phyloP scores from a whole-genome alignment of 2,113 vertebrate species.

The Daubentonia madagascariensis region DNA sequence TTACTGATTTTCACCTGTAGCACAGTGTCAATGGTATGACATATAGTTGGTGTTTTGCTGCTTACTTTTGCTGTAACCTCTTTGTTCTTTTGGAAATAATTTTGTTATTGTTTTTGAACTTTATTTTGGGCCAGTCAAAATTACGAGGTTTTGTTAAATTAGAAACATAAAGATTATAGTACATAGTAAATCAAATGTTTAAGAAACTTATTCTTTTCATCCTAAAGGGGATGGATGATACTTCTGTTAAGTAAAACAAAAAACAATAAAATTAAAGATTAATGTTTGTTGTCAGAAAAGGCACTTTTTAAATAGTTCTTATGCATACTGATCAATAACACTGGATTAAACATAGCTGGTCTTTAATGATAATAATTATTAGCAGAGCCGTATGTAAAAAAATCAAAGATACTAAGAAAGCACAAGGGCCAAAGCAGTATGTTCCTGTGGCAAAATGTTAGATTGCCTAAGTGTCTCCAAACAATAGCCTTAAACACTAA shows the following conservation, averaged over 20 bases:
- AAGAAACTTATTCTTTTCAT: neutral
- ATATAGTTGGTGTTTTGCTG: neutral
- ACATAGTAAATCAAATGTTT: neutral
- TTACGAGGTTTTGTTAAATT: neutral
- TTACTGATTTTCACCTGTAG: neutral
- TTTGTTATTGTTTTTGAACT: neutral
- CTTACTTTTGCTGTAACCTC: neutral
- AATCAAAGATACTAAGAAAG: neutral
- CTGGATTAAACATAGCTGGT: neutral
- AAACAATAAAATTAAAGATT: neutral
- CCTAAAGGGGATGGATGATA: neutral
- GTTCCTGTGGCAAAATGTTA: neutral
- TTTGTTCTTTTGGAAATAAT: neutral
- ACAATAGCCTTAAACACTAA: neutral
- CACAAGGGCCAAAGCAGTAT: neutral
- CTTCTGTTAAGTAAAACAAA: neutral
- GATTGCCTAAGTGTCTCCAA: neutral
- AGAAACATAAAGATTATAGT: neutral
- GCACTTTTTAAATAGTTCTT: neutral
- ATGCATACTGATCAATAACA: neutral
- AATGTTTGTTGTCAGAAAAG: neutral
- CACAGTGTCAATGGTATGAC: neutral
- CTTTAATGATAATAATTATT: neutral
- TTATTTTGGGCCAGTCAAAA: neutral
- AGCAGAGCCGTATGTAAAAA: neutral